Evolutionary conservation across 2,797 vertebrate species (phyloP).

Genomic region (Vireo griseus): DNA sequence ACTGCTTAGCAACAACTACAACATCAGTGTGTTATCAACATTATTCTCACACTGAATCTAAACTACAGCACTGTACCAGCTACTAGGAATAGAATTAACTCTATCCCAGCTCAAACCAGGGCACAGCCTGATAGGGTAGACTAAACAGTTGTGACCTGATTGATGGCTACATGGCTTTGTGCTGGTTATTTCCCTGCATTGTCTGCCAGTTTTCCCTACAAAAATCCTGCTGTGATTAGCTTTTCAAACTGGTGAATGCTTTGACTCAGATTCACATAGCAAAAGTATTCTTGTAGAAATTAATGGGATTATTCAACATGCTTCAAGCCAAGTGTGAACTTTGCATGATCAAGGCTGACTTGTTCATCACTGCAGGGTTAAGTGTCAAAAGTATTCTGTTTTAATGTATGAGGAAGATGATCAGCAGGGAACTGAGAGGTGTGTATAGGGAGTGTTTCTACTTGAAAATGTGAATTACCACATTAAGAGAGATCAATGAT

Average conservation of each 20-base stretch:
- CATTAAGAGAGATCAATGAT: not conserved
- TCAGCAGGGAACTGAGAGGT: not conserved
- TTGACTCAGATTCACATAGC: not conserved
- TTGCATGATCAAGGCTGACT: not conserved
- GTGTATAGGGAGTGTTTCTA: not conserved
- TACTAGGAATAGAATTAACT: not conserved
- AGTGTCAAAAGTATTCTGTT: not conserved
- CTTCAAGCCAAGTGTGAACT: conserved; percentile 1
- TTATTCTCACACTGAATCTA: not conserved
- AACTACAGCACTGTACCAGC: not conserved
- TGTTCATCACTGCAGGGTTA: not conserved
- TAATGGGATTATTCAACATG: not conserved
- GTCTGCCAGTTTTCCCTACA: not conserved
- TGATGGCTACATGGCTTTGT: not conserved
- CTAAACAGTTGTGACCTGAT: not conserved
- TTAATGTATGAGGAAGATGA: not conserved
- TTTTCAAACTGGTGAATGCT: not conserved
- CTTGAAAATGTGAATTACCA: not conserved
- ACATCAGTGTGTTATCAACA: not conserved
- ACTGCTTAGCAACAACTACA: conserved; percentile 9
- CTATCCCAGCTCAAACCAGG: not conserved
- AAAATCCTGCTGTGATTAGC: not conserved
- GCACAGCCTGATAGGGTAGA: not conserved
- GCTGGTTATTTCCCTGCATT: not conserved
- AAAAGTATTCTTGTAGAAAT: not conserved